These are phyloP conservation scores for Oscheius onirici DNA, from an alignment of 2,888 invertebrate genomes.

Conservation along the genomic window DNA sequence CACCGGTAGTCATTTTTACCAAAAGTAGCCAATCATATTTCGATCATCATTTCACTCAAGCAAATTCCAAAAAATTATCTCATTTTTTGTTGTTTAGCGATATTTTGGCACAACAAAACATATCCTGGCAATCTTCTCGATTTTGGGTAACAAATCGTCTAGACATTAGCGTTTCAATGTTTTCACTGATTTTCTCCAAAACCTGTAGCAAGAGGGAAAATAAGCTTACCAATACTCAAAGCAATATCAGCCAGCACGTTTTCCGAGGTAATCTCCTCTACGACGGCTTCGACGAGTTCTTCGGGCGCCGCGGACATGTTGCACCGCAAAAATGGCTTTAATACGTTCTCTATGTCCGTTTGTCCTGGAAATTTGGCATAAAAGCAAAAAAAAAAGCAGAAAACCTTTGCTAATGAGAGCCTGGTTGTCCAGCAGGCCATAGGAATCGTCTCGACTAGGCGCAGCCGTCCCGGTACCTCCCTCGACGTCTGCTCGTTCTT, in stretches of 20 bases:
- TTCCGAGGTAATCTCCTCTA: constrained; percentile 36
- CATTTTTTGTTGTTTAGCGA: too few relatives aligned
- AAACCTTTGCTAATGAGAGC: constrained; percentile 79
- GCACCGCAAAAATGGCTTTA: constrained; percentile 78
- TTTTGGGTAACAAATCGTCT: too few relatives aligned
- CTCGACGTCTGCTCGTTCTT: constrained; percentile 56
- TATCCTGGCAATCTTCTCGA: too few relatives aligned
- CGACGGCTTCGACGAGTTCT: constrained; percentile 78
- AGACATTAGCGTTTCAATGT: too few relatives aligned
- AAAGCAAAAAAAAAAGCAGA: neutral
- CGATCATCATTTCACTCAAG: too few relatives aligned
- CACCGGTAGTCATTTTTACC: too few relatives aligned
- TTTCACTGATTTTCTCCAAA: too few relatives aligned
- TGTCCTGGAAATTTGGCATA: neutral
- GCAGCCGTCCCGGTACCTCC: constrained; percentile 41
- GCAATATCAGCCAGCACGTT: constrained; percentile 42
- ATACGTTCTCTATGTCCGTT: constrained; percentile 35
- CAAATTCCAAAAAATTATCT: too few relatives aligned
- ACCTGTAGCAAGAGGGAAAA: too few relatives aligned
- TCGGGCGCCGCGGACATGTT: constrained; percentile 82
- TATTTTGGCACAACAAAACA: too few relatives aligned
- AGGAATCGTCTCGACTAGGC: constrained; percentile 32
- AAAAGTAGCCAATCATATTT: too few relatives aligned
- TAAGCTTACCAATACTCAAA: constrained; percentile 27
- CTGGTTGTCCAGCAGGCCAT: constrained; percentile 75